Conservation (phyloP, 37 sponge, comb jelly and placozoan genomes). For the Petrosia ficiformis region DNA sequence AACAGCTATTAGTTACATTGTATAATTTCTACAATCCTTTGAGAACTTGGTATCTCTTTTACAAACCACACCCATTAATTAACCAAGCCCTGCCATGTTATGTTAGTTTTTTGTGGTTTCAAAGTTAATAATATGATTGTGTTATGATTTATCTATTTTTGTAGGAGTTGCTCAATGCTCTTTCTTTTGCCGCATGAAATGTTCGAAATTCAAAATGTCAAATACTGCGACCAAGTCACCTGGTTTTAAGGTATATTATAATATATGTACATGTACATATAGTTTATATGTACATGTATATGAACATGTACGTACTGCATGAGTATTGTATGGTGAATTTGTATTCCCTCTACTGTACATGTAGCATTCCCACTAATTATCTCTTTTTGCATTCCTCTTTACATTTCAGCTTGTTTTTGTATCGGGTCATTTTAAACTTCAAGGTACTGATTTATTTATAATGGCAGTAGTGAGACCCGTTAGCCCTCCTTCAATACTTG, state of each 20-base stretch:
- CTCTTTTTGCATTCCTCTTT: background rate
- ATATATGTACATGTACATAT: too few relatives aligned
- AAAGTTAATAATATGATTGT: too few relatives aligned
- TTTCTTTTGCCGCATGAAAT: constrained; percentile 76
- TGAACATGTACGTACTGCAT: background rate
- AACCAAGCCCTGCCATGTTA: too few relatives aligned
- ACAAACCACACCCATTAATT: too few relatives aligned
- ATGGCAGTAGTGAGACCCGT: constrained; percentile 39
- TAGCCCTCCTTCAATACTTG: constrained; percentile 64
- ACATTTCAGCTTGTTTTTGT: constrained; percentile 40
- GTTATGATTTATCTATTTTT: too few relatives aligned
- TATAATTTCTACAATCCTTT: too few relatives aligned
- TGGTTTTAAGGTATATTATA: constrained; percentile 36
- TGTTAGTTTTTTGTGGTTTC: too few relatives aligned
- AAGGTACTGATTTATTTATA: constrained; percentile 12
- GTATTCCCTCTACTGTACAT: background rate
- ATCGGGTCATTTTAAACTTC: constrained; percentile 25
- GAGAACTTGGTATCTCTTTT: too few relatives aligned
- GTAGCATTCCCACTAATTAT: background rate
- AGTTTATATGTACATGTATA: background rate
- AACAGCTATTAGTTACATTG: too few relatives aligned
- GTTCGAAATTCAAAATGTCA: constrained; percentile 43
- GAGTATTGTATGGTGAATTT: background rate
- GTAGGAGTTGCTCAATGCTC: constrained; percentile 5
- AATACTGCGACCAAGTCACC: constrained; percentile 50